These are phyloP conservation scores for Panthera uncia DNA, from an alignment of 2,113 vertebrate species.

Conservation along the genomic window DNA sequence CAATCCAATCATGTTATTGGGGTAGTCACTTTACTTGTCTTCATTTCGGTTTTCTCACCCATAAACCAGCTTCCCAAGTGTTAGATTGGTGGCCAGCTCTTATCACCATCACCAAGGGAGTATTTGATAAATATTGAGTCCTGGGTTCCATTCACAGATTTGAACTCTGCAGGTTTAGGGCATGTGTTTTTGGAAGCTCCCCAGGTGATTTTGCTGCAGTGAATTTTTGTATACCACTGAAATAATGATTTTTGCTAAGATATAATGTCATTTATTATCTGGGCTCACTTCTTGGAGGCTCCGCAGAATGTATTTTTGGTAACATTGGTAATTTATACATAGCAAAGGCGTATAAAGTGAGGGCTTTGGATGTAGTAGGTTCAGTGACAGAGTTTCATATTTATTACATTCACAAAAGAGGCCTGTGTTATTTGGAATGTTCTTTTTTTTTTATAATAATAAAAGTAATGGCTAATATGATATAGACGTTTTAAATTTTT, in stretches of 20 bases:
- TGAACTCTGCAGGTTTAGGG: not conserved
- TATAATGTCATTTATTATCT: slow-evolving; percentile 19
- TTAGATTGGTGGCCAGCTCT: not conserved
- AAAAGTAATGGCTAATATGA: not conserved
- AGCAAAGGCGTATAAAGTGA: slow-evolving; percentile 12
- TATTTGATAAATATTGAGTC: not conserved
- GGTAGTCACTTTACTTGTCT: not conserved
- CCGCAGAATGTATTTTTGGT: slow-evolving; percentile 38
- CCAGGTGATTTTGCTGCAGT: not conserved
- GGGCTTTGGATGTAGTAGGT: not conserved
- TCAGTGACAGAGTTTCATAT: not conserved
- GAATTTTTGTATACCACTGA: not conserved
- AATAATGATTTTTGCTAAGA: slow-evolving; percentile 12
- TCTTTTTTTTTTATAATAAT: not conserved
- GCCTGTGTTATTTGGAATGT: not conserved
- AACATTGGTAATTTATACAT: not conserved
- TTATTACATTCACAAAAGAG: slow-evolving; percentile 41
- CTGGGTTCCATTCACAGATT: not conserved
- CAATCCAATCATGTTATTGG: not conserved
- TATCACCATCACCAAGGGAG: not conserved
- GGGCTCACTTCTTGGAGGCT: not conserved
- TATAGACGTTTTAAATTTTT: not conserved
- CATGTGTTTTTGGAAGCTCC: not conserved
- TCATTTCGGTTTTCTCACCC: not conserved
- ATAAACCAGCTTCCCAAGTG: not conserved